phyloP scores from a whole-genome alignment of 2,888 invertebrate genomes.

The Bibio marci region DNA sequence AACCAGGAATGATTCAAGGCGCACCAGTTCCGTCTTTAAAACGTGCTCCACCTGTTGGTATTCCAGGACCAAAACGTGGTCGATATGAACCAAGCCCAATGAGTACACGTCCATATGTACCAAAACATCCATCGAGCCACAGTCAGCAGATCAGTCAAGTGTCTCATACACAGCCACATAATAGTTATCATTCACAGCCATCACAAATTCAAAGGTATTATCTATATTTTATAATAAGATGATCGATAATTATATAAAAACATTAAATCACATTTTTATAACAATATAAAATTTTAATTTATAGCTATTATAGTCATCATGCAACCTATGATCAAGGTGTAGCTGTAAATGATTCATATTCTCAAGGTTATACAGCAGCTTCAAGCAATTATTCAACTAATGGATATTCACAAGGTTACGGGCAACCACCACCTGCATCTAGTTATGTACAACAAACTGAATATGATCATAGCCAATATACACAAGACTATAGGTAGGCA shows the following conservation, averaged over 20 bases:
- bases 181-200: background rate
- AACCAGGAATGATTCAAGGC: conserved; percentile 27
- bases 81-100: conserved; percentile 27
- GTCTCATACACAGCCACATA: conserved; percentile 18
- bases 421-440: conserved; percentile 16
- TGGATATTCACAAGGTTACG: conserved; percentile 26
- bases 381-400: conserved; percentile 18
- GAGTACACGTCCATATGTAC: conserved; percentile 2
- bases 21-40: conserved; percentile 27
- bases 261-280: background rate
- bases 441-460: conserved; percentile 22
- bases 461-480: conserved; percentile 28
- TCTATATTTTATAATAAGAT: background rate
- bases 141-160: conserved; percentile 14
- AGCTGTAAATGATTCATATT: background rate
- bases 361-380: background rate
- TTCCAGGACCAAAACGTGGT: conserved; percentile 27
- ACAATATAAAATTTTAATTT: background rate
- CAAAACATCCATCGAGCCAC: conserved; percentile 9
- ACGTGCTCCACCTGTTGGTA: conserved; percentile 26
- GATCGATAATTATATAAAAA: too few species aligned
- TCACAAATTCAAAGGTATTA: conserved; percentile 1
- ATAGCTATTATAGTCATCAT: background rate
- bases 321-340: conserved; percentile 1
- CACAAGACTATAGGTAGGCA: conserved; percentile 16